Evolutionary conservation across 2,113 vertebrate genomes (phyloP).

Genomic region (Dolichallabes microphthalmus): DNA sequence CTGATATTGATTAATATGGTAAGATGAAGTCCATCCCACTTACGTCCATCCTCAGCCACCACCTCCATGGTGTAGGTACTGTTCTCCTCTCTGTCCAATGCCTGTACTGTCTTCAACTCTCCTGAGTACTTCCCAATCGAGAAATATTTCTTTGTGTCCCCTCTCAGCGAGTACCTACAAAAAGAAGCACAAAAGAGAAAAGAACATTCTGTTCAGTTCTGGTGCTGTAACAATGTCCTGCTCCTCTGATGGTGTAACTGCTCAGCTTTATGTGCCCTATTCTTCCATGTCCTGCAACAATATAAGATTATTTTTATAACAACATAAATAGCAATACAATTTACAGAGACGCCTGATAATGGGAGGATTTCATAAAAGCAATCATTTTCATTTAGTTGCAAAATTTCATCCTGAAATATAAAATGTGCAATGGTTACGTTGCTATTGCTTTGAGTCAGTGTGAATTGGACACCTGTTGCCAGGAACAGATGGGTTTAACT

Average conservation of each 20-base stretch:
- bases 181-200: constrained; percentile 1
- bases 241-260: not conserved
- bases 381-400: not conserved
- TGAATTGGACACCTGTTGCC: not conserved
- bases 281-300: not conserved
- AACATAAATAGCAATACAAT: not conserved
- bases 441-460: not conserved
- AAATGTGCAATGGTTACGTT: not conserved
- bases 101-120: constrained; percentile 74
- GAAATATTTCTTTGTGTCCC: constrained; percentile 78
- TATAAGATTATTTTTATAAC: not conserved
- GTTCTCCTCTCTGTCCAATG: constrained; percentile 75
- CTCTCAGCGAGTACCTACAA: constrained; percentile 76
- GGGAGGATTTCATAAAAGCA: not conserved
- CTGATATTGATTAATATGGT: not conserved
- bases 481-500: not conserved
- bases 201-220: constrained; percentile 17
- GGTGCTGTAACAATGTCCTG: not conserved
- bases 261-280: not conserved
- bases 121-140: constrained; percentile 76
- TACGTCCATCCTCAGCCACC: constrained; percentile 76
- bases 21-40: constrained; percentile 47
- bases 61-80: constrained; percentile 78
- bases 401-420: not conserved
- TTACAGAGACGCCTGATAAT: not conserved